Base-by-base conservation (phyloP, 2,797 vertebrate species). In the Gymnocypris eckloni region DNA sequence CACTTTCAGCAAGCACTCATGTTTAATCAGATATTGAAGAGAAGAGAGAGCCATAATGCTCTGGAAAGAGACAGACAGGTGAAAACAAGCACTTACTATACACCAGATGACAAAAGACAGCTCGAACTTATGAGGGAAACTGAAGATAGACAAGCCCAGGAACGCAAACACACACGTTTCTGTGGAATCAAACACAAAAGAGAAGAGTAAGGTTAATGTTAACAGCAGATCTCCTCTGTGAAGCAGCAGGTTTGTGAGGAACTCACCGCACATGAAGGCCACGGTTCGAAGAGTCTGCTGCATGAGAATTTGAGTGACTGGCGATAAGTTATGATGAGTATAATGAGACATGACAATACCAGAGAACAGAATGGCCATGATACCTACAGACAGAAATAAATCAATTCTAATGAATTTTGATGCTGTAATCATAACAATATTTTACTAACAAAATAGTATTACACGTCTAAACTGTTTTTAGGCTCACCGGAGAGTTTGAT, bases 61-160 rank as follows among this genome's bases (percentile, higher is more conserved):
- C 22, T 20, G 12, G 13, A 45, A 10, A 0, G 25, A 54, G 50
- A 61, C 5, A 75, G 43, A 83, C 18, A 70, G 6, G 13, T 25
- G 33, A 48, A 22, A 69, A 22, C 11, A 71, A 39, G 16, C n/a
- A 75, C 86, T 25, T 94, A 99, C 98, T 90, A 99, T 99, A 95
- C 98, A 99, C 98, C 98, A 99, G 94, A 99, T 97, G 94, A 99
- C 98, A 89, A 99, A 99, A 81, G 98, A 99, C 89, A 98, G 94
- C 94, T 99, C 98, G 94, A 99, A 99, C 82, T 99, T 99, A 94
- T 99, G 98, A 88, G 98, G 98, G 89, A 99, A 99, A 93, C 98
- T 99, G 94, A 99, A 99, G 94, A 99, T 99, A 50, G 98, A 99
- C 86, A 99, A 95, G 66, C 98, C 98, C 50, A 99, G 97, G 93